Evolutionary conservation across 1,140 invertebrate genomes (phyloP).

Genomic region (Orius insidiosus): DNA sequence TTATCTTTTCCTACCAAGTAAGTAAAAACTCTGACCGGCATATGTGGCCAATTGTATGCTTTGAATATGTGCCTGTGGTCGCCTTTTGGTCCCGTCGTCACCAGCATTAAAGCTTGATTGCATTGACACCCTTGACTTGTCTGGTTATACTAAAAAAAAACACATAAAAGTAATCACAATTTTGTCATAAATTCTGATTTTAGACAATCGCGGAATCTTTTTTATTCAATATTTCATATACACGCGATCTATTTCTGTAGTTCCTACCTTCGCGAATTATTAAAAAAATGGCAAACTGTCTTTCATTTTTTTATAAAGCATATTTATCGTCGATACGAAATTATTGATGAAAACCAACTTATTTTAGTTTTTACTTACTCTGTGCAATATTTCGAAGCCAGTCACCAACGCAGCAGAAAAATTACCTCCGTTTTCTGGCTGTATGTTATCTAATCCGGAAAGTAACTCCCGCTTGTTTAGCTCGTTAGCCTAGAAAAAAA

Average conservation of each 20-base stretch:
- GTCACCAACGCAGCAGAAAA: slow-evolving; percentile 75
- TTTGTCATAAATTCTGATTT: no score
- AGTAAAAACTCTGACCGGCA: slow-evolving; percentile 87
- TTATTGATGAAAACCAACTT: no score
- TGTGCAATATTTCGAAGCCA: slow-evolving; percentile 82
- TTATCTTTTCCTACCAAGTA: slow-evolving; percentile 89
- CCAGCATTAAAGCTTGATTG: slow-evolving; percentile 94
- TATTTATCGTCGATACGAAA: no score
- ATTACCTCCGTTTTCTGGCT: slow-evolving; percentile 69
- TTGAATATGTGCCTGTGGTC: slow-evolving; percentile 47
- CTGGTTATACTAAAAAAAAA: slow-evolving; percentile 47
- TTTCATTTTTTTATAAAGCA: no score
- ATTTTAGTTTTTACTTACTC: slow-evolving; percentile 38
- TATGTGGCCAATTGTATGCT: slow-evolving; percentile 77
- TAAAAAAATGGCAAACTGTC: no score
- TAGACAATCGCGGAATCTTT: not conserved
- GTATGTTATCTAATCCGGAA: slow-evolving; percentile 43
- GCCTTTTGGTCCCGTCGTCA: slow-evolving; percentile 77
- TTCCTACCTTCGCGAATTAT: no score
- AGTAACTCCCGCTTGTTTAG: slow-evolving; percentile 75
- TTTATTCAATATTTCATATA: no score
- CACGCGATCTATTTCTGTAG: no score
- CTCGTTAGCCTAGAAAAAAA: slow-evolving; percentile 46
- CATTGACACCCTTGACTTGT: slow-evolving; percentile 73
- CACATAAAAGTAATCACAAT: not conserved